Evolutionary conservation across 1,140 invertebrate species (phyloP), one percentile per base, ranked within the genome.

Genomic region (Zaprionus davidi): DNA sequence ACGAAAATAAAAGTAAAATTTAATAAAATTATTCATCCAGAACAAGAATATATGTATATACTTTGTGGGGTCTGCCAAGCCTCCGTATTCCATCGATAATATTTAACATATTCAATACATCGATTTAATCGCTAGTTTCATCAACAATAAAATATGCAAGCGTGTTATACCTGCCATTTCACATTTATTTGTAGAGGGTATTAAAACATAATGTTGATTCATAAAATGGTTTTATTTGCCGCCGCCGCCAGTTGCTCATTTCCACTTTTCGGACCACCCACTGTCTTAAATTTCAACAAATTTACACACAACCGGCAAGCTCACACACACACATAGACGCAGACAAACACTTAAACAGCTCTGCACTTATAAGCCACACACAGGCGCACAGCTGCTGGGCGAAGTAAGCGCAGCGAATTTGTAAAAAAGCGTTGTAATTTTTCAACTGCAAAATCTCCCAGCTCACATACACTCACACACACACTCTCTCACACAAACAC

Each of bases 261-360:
- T 81, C 68, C 75, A 90, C 73, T 88, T 72, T 72, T 71, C 31
- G 60, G 85, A 90, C 85, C 86, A 90, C 85, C 85, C 85, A 90
- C 85, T 76, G 85, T 58, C 79, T 90, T 70, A 85, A 82, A 79
- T 90, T 90, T 90, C 81, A 90, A 70, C 85, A 85, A 90, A 90
- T 82, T 60, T 81, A 72, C 68, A 85, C 78, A 83, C 71, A 64
- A 73, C 28, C 56, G 41, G 34, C 49, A 80, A 60, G 71, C 63
- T 55, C 67, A 31, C 22, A 56, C 24, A 26, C 4, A 34, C 22
- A 31, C 15, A 34, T 17, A 34, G 22, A 73, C 20, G 22, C 44
- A 73, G 9, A 51, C 22, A 75, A 41, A 63, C 36, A 69, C 58
- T 34, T 17, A 59, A 44, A 9, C 46, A 22, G 9, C 6, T 6